These are phyloP conservation scores for Megamerina dolium DNA, from an alignment of 2,888 invertebrate genomes.

Conservation along the genomic window DNA sequence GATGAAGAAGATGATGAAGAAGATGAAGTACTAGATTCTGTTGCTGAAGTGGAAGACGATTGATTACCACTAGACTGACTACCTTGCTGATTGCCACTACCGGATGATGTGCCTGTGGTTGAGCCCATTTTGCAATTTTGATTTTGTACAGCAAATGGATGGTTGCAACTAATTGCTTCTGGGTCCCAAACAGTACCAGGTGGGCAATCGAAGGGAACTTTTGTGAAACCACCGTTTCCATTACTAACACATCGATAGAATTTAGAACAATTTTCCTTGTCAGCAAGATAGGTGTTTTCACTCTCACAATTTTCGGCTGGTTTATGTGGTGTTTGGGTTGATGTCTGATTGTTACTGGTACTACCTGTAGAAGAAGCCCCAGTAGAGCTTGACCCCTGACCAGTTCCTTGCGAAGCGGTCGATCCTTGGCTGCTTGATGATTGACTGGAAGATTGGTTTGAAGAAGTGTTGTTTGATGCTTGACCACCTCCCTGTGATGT, in stretches of 20 bases:
- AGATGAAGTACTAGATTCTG: background rate
- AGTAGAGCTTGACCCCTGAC: conserved; percentile 13
- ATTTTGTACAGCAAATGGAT: conserved; percentile 33
- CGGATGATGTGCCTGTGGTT: conserved; percentile 6
- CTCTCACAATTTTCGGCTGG: conserved; percentile 39
- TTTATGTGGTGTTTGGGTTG: conserved; percentile 25
- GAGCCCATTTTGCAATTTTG: conserved; percentile 29
- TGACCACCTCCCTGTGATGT: background rate
- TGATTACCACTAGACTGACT: conserved; percentile 5
- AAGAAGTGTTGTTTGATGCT: background rate
- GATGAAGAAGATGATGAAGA: background rate
- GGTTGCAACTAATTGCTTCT: conserved; percentile 52
- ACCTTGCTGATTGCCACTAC: conserved; percentile 13
- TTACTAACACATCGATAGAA: conserved; percentile 55
- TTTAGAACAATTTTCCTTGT: conserved; percentile 53
- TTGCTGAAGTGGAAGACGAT: background rate
- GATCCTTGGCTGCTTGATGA: background rate
- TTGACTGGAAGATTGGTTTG: conserved; percentile 2
- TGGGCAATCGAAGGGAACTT: conserved; percentile 53
- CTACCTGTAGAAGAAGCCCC: conserved; percentile 23
- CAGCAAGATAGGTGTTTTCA: conserved; percentile 48
- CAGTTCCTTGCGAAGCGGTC: background rate
- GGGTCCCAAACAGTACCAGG: conserved; percentile 57
- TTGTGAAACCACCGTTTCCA: conserved; percentile 48
- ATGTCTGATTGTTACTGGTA: conserved; percentile 7